Conservation (phyloP, 2,797 vertebrate genomes). For the Cyprinodon diabolis region DNA sequence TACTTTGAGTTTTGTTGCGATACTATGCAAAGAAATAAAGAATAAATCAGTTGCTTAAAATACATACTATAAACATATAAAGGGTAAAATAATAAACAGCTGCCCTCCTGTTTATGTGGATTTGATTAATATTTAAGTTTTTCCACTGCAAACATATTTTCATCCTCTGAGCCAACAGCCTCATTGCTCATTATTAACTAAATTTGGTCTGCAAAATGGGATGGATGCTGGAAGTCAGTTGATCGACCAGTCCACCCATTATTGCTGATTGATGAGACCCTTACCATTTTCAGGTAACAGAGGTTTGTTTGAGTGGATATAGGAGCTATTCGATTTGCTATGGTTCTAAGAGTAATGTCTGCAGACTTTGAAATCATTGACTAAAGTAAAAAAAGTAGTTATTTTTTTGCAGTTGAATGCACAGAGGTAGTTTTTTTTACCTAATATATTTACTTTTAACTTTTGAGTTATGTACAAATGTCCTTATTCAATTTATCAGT, state of each 20-base stretch:
- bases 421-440: conserved; percentile 6
- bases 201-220: conserved; percentile 63
- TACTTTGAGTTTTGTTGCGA: background rate
- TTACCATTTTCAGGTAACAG: conserved; percentile 61
- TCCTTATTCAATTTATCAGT: background rate
- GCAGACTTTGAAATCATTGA: background rate
- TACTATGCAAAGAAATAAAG: background rate
- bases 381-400: background rate
- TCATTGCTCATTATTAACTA: conserved; percentile 62
- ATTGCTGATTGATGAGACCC: conserved; percentile 60
- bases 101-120: conserved; percentile 28
- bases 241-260: conserved; percentile 39
- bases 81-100: conserved; percentile 40
- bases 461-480: background rate
- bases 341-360: background rate
- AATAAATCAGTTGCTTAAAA: conserved; percentile 17
- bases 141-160: conserved; percentile 21
- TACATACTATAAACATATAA: conserved; percentile 16
- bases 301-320: conserved; percentile 58
- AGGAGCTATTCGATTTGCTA: conserved; percentile 30
- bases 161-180: conserved; percentile 48
- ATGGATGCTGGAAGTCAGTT: conserved; percentile 57
- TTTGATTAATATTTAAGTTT: conserved; percentile 58
- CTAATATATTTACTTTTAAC: conserved; percentile 12
- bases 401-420: conserved; percentile 19